Conservation (phyloP, 2,797 vertebrate species). For the Onychomys torridus region DNA sequence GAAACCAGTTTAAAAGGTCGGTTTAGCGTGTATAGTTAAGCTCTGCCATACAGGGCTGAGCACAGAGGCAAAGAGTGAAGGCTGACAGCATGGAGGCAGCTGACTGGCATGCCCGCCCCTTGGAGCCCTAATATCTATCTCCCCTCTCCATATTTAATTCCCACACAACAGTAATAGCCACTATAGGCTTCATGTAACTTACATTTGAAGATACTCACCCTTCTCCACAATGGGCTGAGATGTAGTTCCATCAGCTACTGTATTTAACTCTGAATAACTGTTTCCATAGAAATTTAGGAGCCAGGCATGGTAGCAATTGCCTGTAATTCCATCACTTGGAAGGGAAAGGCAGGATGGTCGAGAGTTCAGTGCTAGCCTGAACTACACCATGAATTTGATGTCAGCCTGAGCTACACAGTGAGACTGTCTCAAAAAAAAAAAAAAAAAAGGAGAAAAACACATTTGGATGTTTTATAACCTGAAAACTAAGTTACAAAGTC, state of each 20-base stretch:
- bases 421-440: not conserved
- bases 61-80: not conserved
- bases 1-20: not conserved
- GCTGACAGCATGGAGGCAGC: not conserved
- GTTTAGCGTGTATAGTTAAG: not conserved
- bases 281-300: not conserved
- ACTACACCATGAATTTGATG: not conserved
- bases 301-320: not conserved
- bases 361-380: not conserved
- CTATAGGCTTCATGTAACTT: not conserved
- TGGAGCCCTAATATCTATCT: not conserved
- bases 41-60: not conserved
- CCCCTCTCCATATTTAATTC: not conserved
- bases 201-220: not conserved
- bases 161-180: not conserved
- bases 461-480: not conserved
- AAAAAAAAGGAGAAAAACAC: not conserved
- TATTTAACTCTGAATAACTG: not conserved
- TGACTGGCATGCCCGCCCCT: not conserved
- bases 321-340: not conserved
- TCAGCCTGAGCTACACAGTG: not conserved
- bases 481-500: conserved; percentile 18
- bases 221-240: not conserved
- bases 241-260: not conserved
- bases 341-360: not conserved